Evolutionary conservation across 1,140 invertebrate genomes (phyloP), one percentile per base, ranked within the genome.

Genomic region (Drepana arcuata): DNA sequence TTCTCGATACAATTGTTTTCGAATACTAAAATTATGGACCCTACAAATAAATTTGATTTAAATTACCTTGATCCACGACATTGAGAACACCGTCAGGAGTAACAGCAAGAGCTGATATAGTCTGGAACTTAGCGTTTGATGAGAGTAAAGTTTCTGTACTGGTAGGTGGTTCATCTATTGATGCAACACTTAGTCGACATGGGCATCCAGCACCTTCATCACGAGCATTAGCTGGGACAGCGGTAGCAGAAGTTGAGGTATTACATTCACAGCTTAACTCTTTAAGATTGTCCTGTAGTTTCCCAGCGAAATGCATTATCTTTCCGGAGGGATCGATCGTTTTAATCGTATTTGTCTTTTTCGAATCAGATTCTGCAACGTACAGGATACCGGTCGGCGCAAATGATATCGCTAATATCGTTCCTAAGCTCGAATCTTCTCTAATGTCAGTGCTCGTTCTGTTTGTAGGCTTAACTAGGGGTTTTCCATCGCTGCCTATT

Each of bases 71-170:
- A 82, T 99, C 97, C 10, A 95, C 94, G 14, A 98, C 91, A 78
- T 98, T 95, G 2, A 99, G 83, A 15, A 96, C 92, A 0, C 95
- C 95, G 73, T 98, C 95, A 21, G 96, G 95, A 7, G 95, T 94
- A 1, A 98, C 94, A 1, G 95, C 92, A 4, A 99, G 87, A 2
- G 95, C 95, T 3, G 95, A 96, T 68, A 97, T 94, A 0, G 95
- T 91, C 46, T 93, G 93, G 67, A 97, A 93, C 51, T 93, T 92
- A 0, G 95, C 93, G 60, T 96, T 96, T 0, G 94, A 94, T 0
- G 95, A 95, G 1, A 97, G 81, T 6, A 96, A 85, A 7, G 95
- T 94, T 72, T 94, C 92, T 1, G 91, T 88, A 66, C 88, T 92
- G 31, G 89, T 92, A 11, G 89, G 87, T 0, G 86, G 89, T 51